These are phyloP conservation scores for Clamator glandarius DNA, from an alignment of 2,797 vertebrate species.

Conservation along the genomic window DNA sequence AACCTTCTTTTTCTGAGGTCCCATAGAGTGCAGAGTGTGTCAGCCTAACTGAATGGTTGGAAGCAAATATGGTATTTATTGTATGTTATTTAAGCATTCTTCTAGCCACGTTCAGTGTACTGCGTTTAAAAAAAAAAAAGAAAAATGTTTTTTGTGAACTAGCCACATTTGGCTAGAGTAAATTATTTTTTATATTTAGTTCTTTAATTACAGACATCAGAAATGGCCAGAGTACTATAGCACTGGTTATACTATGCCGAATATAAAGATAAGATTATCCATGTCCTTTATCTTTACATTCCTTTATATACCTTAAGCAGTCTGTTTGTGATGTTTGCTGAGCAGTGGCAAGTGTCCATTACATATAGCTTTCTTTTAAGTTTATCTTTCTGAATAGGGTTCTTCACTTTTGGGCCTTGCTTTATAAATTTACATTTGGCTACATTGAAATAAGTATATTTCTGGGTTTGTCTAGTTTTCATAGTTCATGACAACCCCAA, in stretches of 20 bases:
- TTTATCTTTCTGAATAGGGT: background rate
- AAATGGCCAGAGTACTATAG: background rate
- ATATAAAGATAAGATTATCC: background rate
- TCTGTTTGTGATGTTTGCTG: background rate
- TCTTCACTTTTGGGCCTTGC: background rate
- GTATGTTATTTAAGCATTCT: background rate
- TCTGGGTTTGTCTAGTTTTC: background rate
- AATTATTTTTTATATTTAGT: background rate
- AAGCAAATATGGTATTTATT: background rate
- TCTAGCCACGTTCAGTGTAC: background rate
- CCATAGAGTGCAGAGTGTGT: background rate
- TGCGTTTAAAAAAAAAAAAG: background rate
- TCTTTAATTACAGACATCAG: background rate
- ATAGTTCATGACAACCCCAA: background rate
- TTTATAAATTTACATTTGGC: background rate
- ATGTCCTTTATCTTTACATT: background rate
- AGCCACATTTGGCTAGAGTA: no score
- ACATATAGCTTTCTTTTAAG: background rate
- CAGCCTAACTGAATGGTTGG: background rate
- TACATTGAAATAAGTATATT: background rate
- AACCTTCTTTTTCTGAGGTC: background rate
- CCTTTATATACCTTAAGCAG: background rate
- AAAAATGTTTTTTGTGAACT: background rate
- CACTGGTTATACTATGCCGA: background rate
- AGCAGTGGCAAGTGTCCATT: background rate